Evolutionary conservation across 2,888 invertebrate genomes (phyloP).

Genomic region (Leptopilina myrica): DNA sequence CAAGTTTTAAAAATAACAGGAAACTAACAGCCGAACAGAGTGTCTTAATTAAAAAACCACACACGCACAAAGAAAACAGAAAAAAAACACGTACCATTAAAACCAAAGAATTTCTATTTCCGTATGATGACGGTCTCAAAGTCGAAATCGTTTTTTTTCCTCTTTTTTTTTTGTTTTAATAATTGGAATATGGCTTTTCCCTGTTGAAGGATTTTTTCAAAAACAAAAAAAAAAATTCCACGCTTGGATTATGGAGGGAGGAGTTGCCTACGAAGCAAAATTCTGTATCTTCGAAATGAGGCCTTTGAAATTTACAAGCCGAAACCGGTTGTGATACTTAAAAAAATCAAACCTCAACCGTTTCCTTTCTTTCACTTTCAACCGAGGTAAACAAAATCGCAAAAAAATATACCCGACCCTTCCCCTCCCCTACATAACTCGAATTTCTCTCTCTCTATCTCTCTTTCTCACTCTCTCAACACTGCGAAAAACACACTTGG

Average conservation of each 20-base stretch:
- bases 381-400: conserved; percentile 27
- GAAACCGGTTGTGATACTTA: conserved; percentile 30
- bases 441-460: conserved; percentile 9
- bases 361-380: conserved; percentile 36
- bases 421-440: background rate
- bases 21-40: conserved; percentile 16
- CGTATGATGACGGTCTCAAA: conserved; percentile 20
- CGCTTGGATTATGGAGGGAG: conserved; percentile 16
- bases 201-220: background rate
- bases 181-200: conserved; percentile 24
- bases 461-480: too few species aligned
- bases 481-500: conserved; percentile 1
- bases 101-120: conserved; percentile 38
- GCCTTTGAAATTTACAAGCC: conserved; percentile 37
- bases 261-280: conserved; percentile 24
- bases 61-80: conserved; percentile 9
- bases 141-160: conserved; percentile 4
- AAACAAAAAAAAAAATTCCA: conserved; percentile 26
- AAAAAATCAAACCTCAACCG: conserved; percentile 36
- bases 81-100: conserved; percentile 29
- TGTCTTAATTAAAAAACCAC: conserved; percentile 23
- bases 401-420: background rate
- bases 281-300: conserved; percentile 32
- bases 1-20: conserved; percentile 32
- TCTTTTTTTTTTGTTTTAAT: background rate